Conservation (phyloP, 2,888 invertebrate genomes). For the Sinohyriopsis cumingii region DNA sequence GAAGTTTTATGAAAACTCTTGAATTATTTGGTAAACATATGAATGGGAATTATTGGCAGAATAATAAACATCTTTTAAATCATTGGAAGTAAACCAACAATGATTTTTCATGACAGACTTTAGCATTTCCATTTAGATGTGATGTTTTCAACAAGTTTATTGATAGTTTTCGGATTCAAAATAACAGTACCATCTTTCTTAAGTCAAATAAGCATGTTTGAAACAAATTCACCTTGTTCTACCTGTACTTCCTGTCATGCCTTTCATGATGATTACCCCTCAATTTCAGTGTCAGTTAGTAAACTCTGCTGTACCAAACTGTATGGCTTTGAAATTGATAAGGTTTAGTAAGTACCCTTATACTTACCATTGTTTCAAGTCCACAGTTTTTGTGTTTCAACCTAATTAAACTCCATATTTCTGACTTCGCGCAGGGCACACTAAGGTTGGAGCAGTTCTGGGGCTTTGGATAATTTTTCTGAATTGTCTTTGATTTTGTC, state of each 20-base stretch:
- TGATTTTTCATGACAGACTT: too few species aligned
- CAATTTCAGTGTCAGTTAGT: constrained; percentile 14
- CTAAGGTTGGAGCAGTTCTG: too few species aligned
- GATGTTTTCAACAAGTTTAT: too few species aligned
- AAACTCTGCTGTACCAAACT: constrained; percentile 2
- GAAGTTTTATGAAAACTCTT: constrained; percentile 27
- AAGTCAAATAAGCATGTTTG: constrained; percentile 13
- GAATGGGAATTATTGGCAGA: constrained; percentile 14
- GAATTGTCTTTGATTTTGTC: too few species aligned
- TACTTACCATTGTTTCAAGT: too few species aligned
- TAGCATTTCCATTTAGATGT: too few species aligned
- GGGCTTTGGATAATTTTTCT: too few species aligned
- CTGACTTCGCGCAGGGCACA: too few species aligned
- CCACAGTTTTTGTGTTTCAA: too few species aligned
- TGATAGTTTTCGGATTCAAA: too few species aligned
- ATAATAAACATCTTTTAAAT: constrained; percentile 23
- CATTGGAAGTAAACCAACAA: too few species aligned
- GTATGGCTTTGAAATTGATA: constrained; percentile 1
- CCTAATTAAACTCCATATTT: too few species aligned
- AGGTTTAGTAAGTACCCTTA: neutral
- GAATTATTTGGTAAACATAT: constrained; percentile 19
- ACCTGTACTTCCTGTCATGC: constrained; percentile 4
- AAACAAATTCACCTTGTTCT: constrained; percentile 9
- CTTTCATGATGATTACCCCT: neutral
- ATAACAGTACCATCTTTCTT: constrained; percentile 1